phyloP scores from a whole-genome alignment of 2,888 invertebrate genomes.

The Amphimallon solstitiale region DNA sequence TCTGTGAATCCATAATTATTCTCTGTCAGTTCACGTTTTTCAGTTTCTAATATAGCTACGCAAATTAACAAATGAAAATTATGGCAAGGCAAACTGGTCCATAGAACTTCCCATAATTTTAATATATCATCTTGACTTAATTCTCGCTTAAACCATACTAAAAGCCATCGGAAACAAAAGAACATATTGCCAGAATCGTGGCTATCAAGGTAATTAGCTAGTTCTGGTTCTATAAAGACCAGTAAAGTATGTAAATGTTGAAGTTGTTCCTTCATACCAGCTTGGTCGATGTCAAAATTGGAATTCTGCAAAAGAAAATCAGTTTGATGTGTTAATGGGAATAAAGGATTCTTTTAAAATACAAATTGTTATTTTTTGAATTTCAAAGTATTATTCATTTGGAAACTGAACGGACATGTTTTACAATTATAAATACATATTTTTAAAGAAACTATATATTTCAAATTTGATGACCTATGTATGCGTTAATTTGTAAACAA shows the following conservation, averaged over 20 bases:
- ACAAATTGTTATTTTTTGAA: too few species aligned
- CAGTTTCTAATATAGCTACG: conserved; percentile 90
- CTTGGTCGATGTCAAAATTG: conserved; percentile 98
- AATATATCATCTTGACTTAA: conserved; percentile 87
- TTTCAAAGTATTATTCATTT: too few species aligned
- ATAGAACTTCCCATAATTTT: conserved; percentile 94
- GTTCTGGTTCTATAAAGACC: conserved; percentile 82
- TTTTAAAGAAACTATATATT: too few species aligned
- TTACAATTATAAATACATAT: too few species aligned
- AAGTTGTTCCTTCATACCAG: conserved; percentile 94
- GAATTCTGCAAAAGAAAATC: conserved; percentile 68
- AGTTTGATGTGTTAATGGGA: not conserved
- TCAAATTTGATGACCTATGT: too few species aligned
- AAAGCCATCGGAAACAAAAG: conserved; percentile 98
- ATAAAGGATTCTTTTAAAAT: not conserved
- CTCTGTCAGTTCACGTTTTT: conserved; percentile 88
- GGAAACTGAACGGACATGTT: too few species aligned
- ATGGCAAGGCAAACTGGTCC: conserved; percentile 93
- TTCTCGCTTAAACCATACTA: conserved; percentile 92
- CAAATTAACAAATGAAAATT: conserved; percentile 96
- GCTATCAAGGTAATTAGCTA: conserved; percentile 85
- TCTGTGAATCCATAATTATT: conserved; percentile 95
- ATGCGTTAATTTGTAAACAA: too few species aligned
- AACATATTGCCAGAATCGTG: conserved; percentile 97
- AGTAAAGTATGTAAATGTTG: conserved; percentile 84